Percentiles rank a stretch among this genome's conserved stretches.
These are phyloP conservation scores for Ctenopoma kingsleyae DNA, from an alignment of 2,797 vertebrate genomes.

Conservation along the genomic window DNA sequence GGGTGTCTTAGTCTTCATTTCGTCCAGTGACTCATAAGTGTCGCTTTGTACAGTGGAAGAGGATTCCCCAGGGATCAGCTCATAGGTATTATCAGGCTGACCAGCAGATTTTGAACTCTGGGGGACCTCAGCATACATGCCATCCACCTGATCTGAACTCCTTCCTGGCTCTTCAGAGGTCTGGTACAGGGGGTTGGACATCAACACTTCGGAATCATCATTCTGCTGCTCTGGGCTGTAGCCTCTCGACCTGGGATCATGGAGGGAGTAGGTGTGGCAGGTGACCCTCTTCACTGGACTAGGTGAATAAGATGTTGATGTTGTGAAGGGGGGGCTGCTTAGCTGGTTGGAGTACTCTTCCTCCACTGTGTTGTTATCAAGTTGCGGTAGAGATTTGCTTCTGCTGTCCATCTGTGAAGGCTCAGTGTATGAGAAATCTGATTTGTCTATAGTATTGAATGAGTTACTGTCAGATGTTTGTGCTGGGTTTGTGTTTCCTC, in stretches of 20 bases:
- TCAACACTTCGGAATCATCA: not conserved
- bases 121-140: constrained; percentile 61
- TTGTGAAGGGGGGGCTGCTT: not conserved
- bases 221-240: constrained; percentile 16
- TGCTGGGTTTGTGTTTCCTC: not conserved
- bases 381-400: constrained; percentile 49
- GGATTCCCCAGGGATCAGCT: constrained; percentile 44
- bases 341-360: constrained; percentile 41
- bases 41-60: constrained; percentile 1
- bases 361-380: constrained; percentile 34
- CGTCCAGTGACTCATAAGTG: constrained; percentile 68
- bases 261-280: constrained; percentile 61
- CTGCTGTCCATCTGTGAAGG: constrained; percentile 53
- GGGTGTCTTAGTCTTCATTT: constrained; percentile 63
- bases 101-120: constrained; percentile 1
- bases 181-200: constrained; percentile 74
- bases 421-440: constrained; percentile 47
- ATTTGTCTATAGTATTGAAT: not conserved
- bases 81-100: constrained; percentile 58
- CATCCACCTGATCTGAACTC: constrained; percentile 1
- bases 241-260: constrained; percentile 15
- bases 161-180: not conserved
- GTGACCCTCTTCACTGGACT: constrained; percentile 36
- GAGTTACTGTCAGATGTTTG: constrained; percentile 1
- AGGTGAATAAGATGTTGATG: constrained; percentile 34